phyloP scores from a whole-genome alignment of 1,140 invertebrate species.

The Cephus cinctus region DNA sequence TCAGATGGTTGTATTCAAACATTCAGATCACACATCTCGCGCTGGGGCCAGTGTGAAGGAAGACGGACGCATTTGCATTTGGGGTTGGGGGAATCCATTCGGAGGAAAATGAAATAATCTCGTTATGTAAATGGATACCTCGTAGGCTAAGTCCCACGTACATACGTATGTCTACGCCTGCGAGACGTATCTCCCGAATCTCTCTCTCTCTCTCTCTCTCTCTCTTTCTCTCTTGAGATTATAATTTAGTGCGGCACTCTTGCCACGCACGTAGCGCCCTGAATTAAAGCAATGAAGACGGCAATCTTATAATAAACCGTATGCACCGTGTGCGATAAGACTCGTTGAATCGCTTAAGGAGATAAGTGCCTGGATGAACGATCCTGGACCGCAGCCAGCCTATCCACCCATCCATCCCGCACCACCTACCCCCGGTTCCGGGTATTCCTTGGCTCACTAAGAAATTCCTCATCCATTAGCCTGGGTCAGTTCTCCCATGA shows the following conservation, averaged over 20 bases:
- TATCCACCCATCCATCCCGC: too few relatives aligned
- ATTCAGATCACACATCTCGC: constrained; percentile 28
- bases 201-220: too few relatives aligned
- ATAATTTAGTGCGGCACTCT: too few relatives aligned
- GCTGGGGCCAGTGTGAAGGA: too few relatives aligned
- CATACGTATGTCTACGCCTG: too few relatives aligned
- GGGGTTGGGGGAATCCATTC: constrained; percentile 24
- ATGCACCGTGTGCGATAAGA: constrained; percentile 19
- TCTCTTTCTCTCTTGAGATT: too few relatives aligned
- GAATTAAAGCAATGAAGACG: constrained; percentile 40
- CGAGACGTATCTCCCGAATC: too few relatives aligned
- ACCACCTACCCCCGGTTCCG: constrained; percentile 8
- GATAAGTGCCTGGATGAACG: constrained; percentile 13
- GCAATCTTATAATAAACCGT: constrained; percentile 34
- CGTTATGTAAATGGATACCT: constrained; percentile 35
- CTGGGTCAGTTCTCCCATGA: constrained; percentile 17
- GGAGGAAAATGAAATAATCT: constrained; percentile 35
- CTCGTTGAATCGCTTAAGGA: constrained; percentile 30
- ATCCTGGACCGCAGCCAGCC: background rate
- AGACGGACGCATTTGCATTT: constrained; percentile 30
- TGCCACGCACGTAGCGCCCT: constrained; percentile 23
- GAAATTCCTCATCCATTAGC: constrained; percentile 33
- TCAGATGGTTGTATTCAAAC: constrained; percentile 28
- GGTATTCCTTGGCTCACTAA: constrained; percentile 24
- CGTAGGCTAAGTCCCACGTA: constrained; percentile 22